Conservation (phyloP, 2,113 vertebrate species). For the Plecotus auritus region DNA sequence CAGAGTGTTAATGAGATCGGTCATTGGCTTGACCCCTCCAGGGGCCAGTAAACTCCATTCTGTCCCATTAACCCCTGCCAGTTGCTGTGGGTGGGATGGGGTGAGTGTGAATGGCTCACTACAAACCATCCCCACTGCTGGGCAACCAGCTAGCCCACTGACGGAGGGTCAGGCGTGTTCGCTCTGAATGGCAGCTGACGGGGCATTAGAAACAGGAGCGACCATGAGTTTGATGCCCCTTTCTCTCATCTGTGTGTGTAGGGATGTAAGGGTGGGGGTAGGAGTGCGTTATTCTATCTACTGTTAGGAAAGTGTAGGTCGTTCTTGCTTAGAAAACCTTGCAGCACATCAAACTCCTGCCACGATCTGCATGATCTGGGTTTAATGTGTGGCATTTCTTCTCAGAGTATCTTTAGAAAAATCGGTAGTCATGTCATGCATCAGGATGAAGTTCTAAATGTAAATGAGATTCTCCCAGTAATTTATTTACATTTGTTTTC, state of each 20-base stretch:
- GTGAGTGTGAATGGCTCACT: background rate
- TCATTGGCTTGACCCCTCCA: constrained; percentile 50
- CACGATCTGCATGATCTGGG: constrained; percentile 64
- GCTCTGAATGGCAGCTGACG: background rate
- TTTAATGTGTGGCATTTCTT: constrained; percentile 79
- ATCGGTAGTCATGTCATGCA: constrained; percentile 84
- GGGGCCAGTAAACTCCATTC: constrained; percentile 41
- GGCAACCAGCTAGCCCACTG: background rate
- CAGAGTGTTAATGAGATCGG: constrained; percentile 3
- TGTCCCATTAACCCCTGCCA: constrained; percentile 35
- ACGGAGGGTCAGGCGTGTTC: background rate
- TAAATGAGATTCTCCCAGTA: constrained; percentile 86
- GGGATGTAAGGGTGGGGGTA: background rate
- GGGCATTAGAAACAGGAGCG: background rate
- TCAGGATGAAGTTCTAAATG: constrained; percentile 84
- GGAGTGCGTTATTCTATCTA: background rate
- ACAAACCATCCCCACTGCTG: background rate
- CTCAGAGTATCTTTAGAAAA: constrained; percentile 77
- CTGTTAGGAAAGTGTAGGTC: background rate
- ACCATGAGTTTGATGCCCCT: background rate
- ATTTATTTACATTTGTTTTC: constrained; percentile 91
- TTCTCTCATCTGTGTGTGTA: background rate
- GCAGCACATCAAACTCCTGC: background rate
- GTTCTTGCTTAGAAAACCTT: constrained; percentile 31
- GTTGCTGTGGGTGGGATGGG: background rate